Conservation (phyloP, 2,797 vertebrate genomes). For the Anguilla anguilla region DNA sequence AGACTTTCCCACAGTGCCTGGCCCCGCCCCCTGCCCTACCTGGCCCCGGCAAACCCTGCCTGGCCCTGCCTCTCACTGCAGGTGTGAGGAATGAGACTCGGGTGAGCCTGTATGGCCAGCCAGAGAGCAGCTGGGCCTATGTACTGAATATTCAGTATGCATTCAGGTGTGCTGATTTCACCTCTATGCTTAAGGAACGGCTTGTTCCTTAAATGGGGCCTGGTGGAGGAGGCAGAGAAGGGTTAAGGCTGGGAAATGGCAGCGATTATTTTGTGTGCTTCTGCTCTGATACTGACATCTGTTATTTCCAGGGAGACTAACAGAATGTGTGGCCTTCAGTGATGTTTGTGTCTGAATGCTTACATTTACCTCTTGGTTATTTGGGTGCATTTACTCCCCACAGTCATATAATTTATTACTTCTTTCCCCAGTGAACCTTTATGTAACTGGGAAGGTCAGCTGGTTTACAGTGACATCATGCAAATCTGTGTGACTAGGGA, state of each 20-base stretch:
- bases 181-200: neutral
- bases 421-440: neutral
- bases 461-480: neutral
- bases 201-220: conserved; percentile 6
- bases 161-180: neutral
- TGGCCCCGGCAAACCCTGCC: neutral
- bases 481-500: neutral
- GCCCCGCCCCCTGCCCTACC: neutral
- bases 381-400: neutral
- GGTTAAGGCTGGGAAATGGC: conserved; percentile 3
- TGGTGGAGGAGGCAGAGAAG: conserved; percentile 17
- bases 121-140: neutral
- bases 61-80: conserved; percentile 32
- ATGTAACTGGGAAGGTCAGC: neutral
- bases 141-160: conserved; percentile 36
- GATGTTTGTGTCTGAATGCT: neutral
- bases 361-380: neutral
- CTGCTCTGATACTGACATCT: neutral
- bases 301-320: neutral
- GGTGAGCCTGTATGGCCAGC: neutral
- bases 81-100: conserved; percentile 67
- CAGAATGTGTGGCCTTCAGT: neutral
- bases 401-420: neutral
- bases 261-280: neutral
- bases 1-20: neutral